Evolutionary conservation across 1,140 invertebrate species (phyloP), one percentile per base, ranked within the genome.

Genomic region (Aphidius ervi): DNA sequence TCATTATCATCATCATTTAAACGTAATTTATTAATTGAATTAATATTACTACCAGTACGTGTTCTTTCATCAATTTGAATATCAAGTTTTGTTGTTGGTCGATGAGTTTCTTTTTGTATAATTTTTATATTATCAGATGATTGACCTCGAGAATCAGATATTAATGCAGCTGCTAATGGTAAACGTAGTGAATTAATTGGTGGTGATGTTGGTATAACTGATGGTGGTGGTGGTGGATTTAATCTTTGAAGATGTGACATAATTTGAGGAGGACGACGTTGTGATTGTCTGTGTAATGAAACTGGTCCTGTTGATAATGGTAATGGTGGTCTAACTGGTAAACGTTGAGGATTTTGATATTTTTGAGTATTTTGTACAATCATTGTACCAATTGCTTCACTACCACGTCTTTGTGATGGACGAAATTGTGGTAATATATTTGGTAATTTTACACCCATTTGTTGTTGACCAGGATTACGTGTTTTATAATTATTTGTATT

Each of bases 381-480:
- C 10, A 80, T 66, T 5, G 78, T 81, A 8, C 78, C 79, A 10
- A 78, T 74, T 1, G 67, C 61, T 1, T 81, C 78, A 3, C 78
- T 64, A 5, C 71, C 73, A 23, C 84, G 84, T 1, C 81, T 81
- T 20, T 78, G 76, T 0, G 84, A 85, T 0, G 87, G 87, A 54
- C 87, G 75, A 59, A 89, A 89, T 66, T 88, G 87, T 0, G 87
- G 87, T 42, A 88, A 65, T 64, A 89, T 88, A 65, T 88, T 88
- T 0, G 87, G 87, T 49, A 88, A 65, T 62, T 82, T 82, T 40
- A 75, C 69, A 9, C 73, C 71, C 23, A 57, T 20, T 56, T 72
- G 63, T 31, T 31, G 23, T 4, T 31, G 23, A 31, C 4, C 4
- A n/a, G 70, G 59, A 39, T 81, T 76, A 23, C 80, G 73, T 61